phyloP scores from a whole-genome alignment of 2,113 vertebrate genomes.

The Datnioides undecimradiatus region DNA sequence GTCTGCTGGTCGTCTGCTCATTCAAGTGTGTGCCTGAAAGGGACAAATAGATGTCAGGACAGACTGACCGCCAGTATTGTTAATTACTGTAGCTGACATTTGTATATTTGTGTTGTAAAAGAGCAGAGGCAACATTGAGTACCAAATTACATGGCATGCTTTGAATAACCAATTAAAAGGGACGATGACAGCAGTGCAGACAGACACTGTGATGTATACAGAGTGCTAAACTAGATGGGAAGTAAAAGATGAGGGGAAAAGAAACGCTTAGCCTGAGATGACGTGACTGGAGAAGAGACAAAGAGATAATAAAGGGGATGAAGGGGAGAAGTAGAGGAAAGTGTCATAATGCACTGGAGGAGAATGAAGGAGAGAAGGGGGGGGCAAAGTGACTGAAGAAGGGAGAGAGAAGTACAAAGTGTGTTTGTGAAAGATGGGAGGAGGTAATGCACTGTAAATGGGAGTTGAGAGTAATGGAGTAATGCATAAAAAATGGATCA shows the following conservation, averaged over 20 bases:
- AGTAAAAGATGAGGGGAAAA: slow-evolving; percentile 42
- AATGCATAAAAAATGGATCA: slow-evolving; percentile 83
- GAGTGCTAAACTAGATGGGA: slow-evolving; percentile 53
- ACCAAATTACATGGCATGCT: slow-evolving; percentile 37
- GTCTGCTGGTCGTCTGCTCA: slow-evolving; percentile 18
- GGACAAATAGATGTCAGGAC: slow-evolving; percentile 60
- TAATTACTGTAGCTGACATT: slow-evolving; percentile 65
- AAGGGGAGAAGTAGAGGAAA: slow-evolving; percentile 51
- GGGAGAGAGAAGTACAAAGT: slow-evolving; percentile 65
- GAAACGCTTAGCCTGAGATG: slow-evolving; percentile 42
- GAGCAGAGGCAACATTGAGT: slow-evolving; percentile 26
- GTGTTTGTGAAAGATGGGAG: slow-evolving; percentile 68
- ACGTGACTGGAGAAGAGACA: slow-evolving; percentile 70
- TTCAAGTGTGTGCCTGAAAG: slow-evolving; percentile 31
- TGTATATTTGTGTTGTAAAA: slow-evolving; percentile 47
- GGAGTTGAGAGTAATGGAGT: slow-evolving; percentile 77
- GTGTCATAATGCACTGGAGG: slow-evolving; percentile 55
- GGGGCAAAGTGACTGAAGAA: slow-evolving; percentile 47
- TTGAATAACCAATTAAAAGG: slow-evolving; percentile 61
- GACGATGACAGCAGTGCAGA: slow-evolving; percentile 34
- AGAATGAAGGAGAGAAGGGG: slow-evolving; percentile 21
- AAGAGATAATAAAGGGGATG: slow-evolving; percentile 67
- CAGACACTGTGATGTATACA: slow-evolving; percentile 14
- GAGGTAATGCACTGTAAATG: slow-evolving; percentile 78
- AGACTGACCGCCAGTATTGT: slow-evolving; percentile 30